Percentiles rank a stretch among this genome's conserved stretches.
Evolutionary conservation across 2,888 invertebrate genomes (phyloP).

Genomic region (Horisme vitalbata): DNA sequence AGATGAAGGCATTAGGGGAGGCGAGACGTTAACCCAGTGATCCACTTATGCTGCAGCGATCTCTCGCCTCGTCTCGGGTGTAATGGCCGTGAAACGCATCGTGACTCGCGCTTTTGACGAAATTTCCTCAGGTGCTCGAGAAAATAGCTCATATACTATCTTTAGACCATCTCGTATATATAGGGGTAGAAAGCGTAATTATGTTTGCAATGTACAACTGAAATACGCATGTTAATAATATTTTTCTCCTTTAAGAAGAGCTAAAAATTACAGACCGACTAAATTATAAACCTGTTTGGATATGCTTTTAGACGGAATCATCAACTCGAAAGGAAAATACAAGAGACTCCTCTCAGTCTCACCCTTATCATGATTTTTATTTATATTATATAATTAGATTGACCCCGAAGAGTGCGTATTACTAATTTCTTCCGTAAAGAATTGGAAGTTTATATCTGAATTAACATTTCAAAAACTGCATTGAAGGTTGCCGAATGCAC

Average conservation of each 20-base stretch:
- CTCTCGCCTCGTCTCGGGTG: conserved; percentile 28
- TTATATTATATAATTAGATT: too few relatives aligned
- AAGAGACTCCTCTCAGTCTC: too few relatives aligned
- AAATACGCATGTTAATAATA: not conserved
- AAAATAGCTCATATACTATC: conserved; percentile 23
- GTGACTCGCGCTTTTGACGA: conserved; percentile 43
- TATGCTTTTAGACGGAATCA: too few relatives aligned
- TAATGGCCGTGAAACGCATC: conserved; percentile 40
- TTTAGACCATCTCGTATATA: conserved; percentile 21
- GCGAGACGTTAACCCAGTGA: conserved; percentile 36
- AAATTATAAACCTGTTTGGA: too few relatives aligned
- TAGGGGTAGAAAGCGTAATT: conserved; percentile 22
- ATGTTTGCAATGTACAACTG: not conserved
- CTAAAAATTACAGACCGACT: too few relatives aligned
- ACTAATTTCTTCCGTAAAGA: too few relatives aligned
- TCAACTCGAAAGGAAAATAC: too few relatives aligned
- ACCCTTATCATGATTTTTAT: too few relatives aligned
- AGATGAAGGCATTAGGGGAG: conserved; percentile 20
- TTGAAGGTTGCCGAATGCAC: conserved; percentile 4
- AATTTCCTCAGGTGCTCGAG: conserved; percentile 34
- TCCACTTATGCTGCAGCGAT: conserved; percentile 34
- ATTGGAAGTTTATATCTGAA: too few relatives aligned
- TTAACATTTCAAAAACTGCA: conserved; percentile 5
- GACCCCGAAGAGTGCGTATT: too few relatives aligned
- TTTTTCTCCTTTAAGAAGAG: not conserved